These are phyloP conservation scores for Sisyra terminalis DNA, from an alignment of 2,888 invertebrate species.

Conservation along the genomic window DNA sequence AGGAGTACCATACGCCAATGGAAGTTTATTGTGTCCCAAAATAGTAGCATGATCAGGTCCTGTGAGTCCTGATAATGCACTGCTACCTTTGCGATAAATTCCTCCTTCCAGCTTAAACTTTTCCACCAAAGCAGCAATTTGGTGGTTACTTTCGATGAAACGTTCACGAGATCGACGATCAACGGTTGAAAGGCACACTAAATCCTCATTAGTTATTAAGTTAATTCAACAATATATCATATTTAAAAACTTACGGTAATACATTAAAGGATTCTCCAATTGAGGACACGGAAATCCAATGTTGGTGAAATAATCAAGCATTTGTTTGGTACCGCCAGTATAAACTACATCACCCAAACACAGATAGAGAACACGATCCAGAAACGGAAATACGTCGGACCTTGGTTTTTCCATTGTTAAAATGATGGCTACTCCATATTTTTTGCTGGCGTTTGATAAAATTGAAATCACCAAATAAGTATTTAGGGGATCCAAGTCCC, in stretches of 20 bases:
- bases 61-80: slow-evolving; percentile 37
- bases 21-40: slow-evolving; percentile 46
- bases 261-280: slow-evolving; percentile 94
- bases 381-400: slow-evolving; percentile 87
- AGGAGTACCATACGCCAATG: slow-evolving; percentile 58
- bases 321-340: slow-evolving; percentile 78
- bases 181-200: slow-evolving; percentile 62
- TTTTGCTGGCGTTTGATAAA: slow-evolving; percentile 75
- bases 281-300: slow-evolving; percentile 96
- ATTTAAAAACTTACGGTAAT: slow-evolving; percentile 58
- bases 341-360: slow-evolving; percentile 86
- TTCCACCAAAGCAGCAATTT: slow-evolving; percentile 80
- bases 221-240: background rate
- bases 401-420: slow-evolving; percentile 87
- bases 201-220: slow-evolving; percentile 12
- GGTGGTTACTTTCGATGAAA: slow-evolving; percentile 85
- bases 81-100: slow-evolving; percentile 47
- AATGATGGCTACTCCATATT: slow-evolving; percentile 78
- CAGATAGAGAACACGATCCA: slow-evolving; percentile 79
- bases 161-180: slow-evolving; percentile 73
- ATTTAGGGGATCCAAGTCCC: slow-evolving; percentile 86
- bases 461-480: slow-evolving; percentile 91
- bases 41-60: slow-evolving; percentile 27
- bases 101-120: slow-evolving; percentile 79
- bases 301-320: slow-evolving; percentile 87